Percentiles rank a stretch among this genome's conserved stretches.
Evolutionary conservation across 2,888 invertebrate genomes (phyloP).

Genomic region (Aplocera efformata): DNA sequence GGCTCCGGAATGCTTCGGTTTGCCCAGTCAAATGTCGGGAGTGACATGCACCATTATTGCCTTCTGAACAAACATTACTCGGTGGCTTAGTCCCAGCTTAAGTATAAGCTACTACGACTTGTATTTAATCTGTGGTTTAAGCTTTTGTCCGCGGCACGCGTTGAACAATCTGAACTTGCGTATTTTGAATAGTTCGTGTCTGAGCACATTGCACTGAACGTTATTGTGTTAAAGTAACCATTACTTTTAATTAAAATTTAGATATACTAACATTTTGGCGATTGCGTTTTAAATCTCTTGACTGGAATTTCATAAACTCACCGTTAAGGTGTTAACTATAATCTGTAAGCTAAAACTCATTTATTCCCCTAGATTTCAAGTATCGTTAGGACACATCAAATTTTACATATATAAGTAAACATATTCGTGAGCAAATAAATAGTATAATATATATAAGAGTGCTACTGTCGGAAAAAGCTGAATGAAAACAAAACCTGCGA

Average conservation of each 20-base stretch:
- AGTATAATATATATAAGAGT: too few relatives aligned
- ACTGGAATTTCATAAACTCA: too few relatives aligned
- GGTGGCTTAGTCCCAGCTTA: constrained; percentile 49
- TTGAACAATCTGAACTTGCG: constrained; percentile 23
- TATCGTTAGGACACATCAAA: too few relatives aligned
- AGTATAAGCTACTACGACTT: constrained; percentile 27
- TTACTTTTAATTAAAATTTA: too few relatives aligned
- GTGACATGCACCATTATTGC: constrained; percentile 71
- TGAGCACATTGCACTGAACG: constrained; percentile 8
- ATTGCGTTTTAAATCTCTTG: too few relatives aligned
- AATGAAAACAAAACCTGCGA: constrained; percentile 37
- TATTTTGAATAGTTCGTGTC: constrained; percentile 23
- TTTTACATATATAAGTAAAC: too few relatives aligned
- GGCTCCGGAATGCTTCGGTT: constrained; percentile 41
- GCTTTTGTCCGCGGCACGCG: constrained; percentile 37
- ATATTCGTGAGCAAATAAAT: too few relatives aligned
- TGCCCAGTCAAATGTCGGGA: constrained; percentile 68
- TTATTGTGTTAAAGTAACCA: constrained; percentile 4
- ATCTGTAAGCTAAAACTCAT: too few relatives aligned
- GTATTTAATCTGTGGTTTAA: constrained; percentile 12
- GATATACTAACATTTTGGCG: too few relatives aligned
- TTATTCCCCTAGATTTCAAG: too few relatives aligned
- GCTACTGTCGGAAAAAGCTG: constrained; percentile 30
- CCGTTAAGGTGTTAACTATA: too few relatives aligned
- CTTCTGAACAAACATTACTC: constrained; percentile 67